phyloP scores from a whole-genome alignment of 2,797 vertebrate species.

The Bryconaethiops microstoma region DNA sequence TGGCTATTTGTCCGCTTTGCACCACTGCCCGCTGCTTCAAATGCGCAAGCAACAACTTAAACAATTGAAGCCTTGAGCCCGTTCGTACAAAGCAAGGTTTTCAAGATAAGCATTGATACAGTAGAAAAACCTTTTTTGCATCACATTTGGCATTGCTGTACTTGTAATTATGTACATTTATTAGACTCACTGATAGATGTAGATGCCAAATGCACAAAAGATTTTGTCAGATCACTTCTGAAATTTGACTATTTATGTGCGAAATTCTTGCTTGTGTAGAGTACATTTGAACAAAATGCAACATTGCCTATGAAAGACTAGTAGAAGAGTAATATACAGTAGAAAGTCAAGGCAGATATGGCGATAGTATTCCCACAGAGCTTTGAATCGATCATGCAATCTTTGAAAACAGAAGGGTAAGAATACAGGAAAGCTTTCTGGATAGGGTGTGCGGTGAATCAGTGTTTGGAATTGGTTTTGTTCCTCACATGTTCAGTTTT shows the following conservation, averaged over 20 bases:
- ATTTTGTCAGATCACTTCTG: slow-evolving; percentile 17
- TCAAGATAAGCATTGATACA: slow-evolving; percentile 63
- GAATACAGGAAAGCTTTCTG: slow-evolving; percentile 68
- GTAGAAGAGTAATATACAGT: slow-evolving; percentile 73
- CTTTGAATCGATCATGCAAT: slow-evolving; percentile 84
- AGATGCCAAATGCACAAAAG: slow-evolving; percentile 74
- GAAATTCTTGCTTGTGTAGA: slow-evolving; percentile 68
- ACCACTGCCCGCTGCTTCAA: slow-evolving; percentile 47
- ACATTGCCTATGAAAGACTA: slow-evolving; percentile 72
- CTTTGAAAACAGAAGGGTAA: slow-evolving; percentile 57
- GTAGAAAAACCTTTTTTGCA: slow-evolving; percentile 75
- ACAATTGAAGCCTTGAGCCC: slow-evolving; percentile 59
- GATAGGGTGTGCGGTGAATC: slow-evolving; percentile 57
- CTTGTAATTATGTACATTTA: slow-evolving; percentile 52
- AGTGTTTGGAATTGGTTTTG: slow-evolving; percentile 74
- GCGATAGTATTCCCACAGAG: slow-evolving; percentile 82
- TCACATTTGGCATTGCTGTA: slow-evolving; percentile 79
- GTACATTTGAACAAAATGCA: slow-evolving; percentile 62
- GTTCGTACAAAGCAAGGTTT: slow-evolving; percentile 70
- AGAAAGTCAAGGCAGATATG: slow-evolving; percentile 88
- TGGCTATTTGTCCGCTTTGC: slow-evolving; percentile 75
- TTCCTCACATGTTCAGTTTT: slow-evolving; percentile 69
- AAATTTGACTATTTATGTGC: slow-evolving; percentile 47
- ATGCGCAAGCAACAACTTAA: slow-evolving; percentile 63
- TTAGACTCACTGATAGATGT: slow-evolving; percentile 61